Conservation (phyloP, 2,888 invertebrate genomes). For the Synergus laeviventris region DNA sequence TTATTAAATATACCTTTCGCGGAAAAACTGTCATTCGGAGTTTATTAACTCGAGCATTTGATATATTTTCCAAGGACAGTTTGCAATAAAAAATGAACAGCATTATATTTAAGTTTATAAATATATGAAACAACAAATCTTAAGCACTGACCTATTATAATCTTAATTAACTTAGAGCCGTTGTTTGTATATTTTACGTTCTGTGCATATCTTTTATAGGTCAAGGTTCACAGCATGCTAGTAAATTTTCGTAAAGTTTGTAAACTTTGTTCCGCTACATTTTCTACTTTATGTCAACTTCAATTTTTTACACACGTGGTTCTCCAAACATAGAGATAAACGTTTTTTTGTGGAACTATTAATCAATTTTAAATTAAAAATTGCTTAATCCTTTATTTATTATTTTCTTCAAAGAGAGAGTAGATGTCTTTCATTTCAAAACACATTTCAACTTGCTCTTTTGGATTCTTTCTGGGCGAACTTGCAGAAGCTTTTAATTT, state of each 20-base stretch:
- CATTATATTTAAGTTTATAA: too few species aligned
- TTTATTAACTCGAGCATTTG: too few species aligned
- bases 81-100: too few species aligned
- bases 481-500: conserved; percentile 2
- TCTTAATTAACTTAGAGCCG: neutral
- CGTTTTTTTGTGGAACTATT: conserved; percentile 50
- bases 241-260: conserved; percentile 60
- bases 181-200: conserved; percentile 25
- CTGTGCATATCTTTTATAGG: conserved; percentile 15
- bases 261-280: conserved; percentile 61
- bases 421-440: too few species aligned
- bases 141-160: neutral
- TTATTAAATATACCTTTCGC: too few species aligned
- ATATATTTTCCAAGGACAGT: too few species aligned
- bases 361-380: neutral
- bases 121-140: too few species aligned
- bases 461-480: neutral
- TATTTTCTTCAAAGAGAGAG: too few species aligned
- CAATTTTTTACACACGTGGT: conserved; percentile 53
- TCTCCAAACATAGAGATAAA: conserved; percentile 68
- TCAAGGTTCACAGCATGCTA: conserved; percentile 38
- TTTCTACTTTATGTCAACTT: conserved; percentile 62
- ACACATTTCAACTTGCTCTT: neutral
- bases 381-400: neutral
- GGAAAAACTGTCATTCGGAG: too few species aligned